Base-by-base conservation (phyloP, 2,888 invertebrate genomes). In the Drosophila heteroneura region DNA sequence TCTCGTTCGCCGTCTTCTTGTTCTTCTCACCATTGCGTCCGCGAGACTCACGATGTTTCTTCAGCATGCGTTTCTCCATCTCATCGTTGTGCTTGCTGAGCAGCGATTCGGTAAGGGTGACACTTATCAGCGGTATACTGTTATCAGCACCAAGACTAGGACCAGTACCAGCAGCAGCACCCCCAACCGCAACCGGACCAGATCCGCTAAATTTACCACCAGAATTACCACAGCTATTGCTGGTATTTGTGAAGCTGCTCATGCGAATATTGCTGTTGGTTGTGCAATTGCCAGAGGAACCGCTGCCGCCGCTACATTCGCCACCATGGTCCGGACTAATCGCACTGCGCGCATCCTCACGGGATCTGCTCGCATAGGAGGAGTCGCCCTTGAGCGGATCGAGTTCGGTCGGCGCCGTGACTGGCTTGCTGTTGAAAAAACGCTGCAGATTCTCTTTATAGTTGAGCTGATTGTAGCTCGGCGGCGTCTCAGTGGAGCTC, bases 391-490 rank as follows among this genome's bases (percentile, higher is more conserved):
- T 93, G 10, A 92, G 86, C 5, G 94, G 94, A 77, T 94, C 95
- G 74, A 94, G 94, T 4, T 95, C 94, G 3, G 73, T 74, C 22
- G 94, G 93, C 0, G 94, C 94, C 1, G 95, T 96, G 77, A 95
- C 94, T 1, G 96, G 96, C 81, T 95, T 95, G 89, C 96, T 96
- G 91, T 95, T 95, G 90, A 96, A 96, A 92, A 96, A 96, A 78
- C 95, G 94, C 91, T 96, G 95, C 74, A 97, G 94, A 88, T 96
- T 98, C 86, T 97, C 97, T 85, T 96, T 97, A 92, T 97, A 97
- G 93, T 97, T 98, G 10, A 97, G 94, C 91, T 97, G 97, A 89
- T 96, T 97, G 94, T 98, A 98, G 90, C 97, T 97, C 10, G 97
- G 95, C 0, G 96, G 96, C 0, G 97, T 97, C 88, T 96, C 97